Percentiles rank a stretch among this genome's conserved stretches.
These are phyloP conservation scores for Momotus momota DNA, from an alignment of 2,797 vertebrate genomes.

Conservation along the genomic window DNA sequence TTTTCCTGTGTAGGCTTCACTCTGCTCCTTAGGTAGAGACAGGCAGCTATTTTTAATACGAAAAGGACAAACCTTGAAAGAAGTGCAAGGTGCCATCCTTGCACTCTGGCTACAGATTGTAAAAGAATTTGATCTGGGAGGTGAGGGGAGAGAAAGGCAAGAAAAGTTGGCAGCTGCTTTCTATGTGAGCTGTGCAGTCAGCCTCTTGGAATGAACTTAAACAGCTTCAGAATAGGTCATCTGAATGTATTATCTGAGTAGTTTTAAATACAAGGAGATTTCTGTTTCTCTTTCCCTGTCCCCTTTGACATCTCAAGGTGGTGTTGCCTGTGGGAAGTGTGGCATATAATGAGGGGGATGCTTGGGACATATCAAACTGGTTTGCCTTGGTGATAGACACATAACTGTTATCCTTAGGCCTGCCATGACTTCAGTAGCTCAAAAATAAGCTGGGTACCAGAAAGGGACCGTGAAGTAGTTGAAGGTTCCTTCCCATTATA, in stretches of 20 bases:
- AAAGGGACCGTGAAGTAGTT: not conserved
- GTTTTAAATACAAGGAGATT: conserved; percentile 70
- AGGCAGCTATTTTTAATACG: not conserved
- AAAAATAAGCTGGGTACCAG: not conserved
- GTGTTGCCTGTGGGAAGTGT: conserved; percentile 43
- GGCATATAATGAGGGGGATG: not conserved
- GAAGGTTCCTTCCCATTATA: not conserved
- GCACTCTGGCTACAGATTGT: not conserved
- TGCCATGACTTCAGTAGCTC: not conserved
- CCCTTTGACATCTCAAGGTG: not conserved
- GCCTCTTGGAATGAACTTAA: conserved; percentile 29
- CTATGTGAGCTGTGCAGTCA: not conserved
- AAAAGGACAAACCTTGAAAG: not conserved
- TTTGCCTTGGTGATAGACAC: conserved; percentile 17
- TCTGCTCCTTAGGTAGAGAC: not conserved
- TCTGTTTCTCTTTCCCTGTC: conserved; percentile 11
- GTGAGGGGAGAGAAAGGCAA: not conserved
- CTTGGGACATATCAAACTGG: conserved; percentile 17
- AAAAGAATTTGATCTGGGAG: not conserved
- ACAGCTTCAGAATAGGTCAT: conserved; percentile 30
- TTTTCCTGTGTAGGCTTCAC: not conserved
- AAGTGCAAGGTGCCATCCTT: not conserved
- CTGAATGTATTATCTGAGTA: conserved; percentile 45
- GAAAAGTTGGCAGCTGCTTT: conserved; percentile 17
- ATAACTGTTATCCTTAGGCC: not conserved